Evolutionary conservation across 2,797 vertebrate genomes (phyloP).

Genomic region (Oophaga sylvatica): DNA sequence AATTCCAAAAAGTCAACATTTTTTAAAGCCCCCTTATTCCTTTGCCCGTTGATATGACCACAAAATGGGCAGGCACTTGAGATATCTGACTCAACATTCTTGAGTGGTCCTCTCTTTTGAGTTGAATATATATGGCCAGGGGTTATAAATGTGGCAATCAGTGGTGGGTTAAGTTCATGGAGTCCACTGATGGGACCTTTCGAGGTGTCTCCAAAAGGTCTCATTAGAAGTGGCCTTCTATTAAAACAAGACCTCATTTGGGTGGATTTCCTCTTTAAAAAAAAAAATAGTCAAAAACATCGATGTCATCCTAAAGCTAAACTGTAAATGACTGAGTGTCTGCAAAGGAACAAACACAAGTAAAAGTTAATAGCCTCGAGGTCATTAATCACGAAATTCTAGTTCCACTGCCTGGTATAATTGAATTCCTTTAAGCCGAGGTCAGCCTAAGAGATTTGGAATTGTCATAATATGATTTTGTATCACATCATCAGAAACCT

Average conservation of each 20-base stretch:
- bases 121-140: too few relatives aligned
- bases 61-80: neutral
- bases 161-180: neutral
- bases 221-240: neutral
- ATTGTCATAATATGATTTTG: neutral
- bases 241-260: neutral
- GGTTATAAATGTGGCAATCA: neutral
- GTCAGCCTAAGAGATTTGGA: constrained; percentile 10
- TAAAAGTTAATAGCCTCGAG: constrained; percentile 19
- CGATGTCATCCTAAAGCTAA: neutral
- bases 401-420: constrained; percentile 31
- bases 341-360: neutral
- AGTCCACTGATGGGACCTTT: neutral
- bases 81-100: neutral
- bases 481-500: constrained; percentile 26
- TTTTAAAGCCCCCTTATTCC: neutral
- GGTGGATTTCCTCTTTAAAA: neutral
- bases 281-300: neutral
- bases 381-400: constrained; percentile 20
- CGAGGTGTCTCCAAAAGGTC: neutral
- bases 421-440: constrained; percentile 32
- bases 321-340: neutral
- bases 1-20: neutral
- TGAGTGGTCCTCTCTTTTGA: neutral
- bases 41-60: neutral